Base-by-base conservation (phyloP, 2,888 invertebrate species). In the Tiphia femorata region DNA sequence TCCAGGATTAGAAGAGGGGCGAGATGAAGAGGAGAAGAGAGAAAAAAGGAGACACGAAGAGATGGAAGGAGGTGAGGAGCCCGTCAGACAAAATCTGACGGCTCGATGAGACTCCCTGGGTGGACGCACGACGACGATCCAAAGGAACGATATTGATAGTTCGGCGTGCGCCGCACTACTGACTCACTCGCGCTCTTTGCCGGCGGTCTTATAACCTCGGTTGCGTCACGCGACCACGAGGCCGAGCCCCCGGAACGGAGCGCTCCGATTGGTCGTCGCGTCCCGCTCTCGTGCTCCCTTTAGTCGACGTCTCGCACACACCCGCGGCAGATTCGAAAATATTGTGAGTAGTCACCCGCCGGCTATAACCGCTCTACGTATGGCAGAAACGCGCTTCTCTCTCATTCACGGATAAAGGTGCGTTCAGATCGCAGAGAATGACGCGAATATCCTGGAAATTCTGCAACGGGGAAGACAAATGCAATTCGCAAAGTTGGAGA, bases 111-210 rank as follows among this genome's bases (percentile, higher is more conserved):
- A n/a, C n/a, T n/a, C n/a, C n/a, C n/a, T n/a, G n/a, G n/a, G n/a
- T n/a, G n/a, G n/a, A n/a, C n/a, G n/a, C n/a, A n/a, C 16, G 21
- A 40, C 59, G 21, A 48, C 49, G 33, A 40, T 41, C 29, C 14
- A n/a, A 25, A 21, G 55, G n/a, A n/a, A n/a, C n/a, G n/a, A n/a
- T n/a, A n/a, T n/a, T 8, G 25, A 51, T 60, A 37, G 27, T 49
- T 12, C 46, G 56, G 47, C 53, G 35, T 50, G 49, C 58, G 61
- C 49, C 43, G 49, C 58, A 57, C 69, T 58, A 76, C 75, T 77
- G 74, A 72, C 53, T 68, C 55, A 49, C 47, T 51, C 37, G 49
- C 49, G 38, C 49, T 43, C 44, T 44, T 59, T 67, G 64, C 67
- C 65, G 70, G 56, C 43, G 48, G 55, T 64, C 64, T 72, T 67